Evolutionary conservation across 2,888 invertebrate genomes (phyloP).

Genomic region (Mycalesis mineus): DNA sequence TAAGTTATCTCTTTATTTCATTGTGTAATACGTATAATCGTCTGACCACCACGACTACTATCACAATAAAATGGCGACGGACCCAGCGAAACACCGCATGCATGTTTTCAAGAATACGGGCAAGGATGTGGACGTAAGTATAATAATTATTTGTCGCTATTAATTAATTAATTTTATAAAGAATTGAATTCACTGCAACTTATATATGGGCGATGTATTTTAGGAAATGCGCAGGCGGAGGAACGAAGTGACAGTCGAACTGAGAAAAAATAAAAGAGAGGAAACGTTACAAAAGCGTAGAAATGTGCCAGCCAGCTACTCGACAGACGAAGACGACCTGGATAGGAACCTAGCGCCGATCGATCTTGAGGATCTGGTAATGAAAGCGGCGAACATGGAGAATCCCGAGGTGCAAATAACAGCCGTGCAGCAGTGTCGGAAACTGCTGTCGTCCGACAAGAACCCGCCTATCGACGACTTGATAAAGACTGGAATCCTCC

Average conservation of each 20-base stretch:
- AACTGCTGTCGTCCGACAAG: slow-evolving; percentile 96
- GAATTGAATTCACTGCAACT: neutral
- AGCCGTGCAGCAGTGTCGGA: slow-evolving; percentile 96
- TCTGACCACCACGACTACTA: slow-evolving; percentile 49
- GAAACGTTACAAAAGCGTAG: slow-evolving; percentile 97
- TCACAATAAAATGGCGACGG: slow-evolving; percentile 85
- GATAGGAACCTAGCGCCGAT: slow-evolving; percentile 83
- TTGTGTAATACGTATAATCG: slow-evolving; percentile 60
- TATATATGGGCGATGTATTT: slow-evolving; percentile 40
- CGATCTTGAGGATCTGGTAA: slow-evolving; percentile 89
- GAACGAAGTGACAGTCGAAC: slow-evolving; percentile 97
- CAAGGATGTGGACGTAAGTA: slow-evolving; percentile 98
- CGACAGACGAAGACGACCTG: slow-evolving; percentile 87
- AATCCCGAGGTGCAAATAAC: slow-evolving; percentile 89
- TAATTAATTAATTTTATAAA: neutral
- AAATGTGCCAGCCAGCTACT: slow-evolving; percentile 94
- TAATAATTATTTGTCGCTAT: slow-evolving; percentile 13
- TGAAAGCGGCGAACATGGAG: slow-evolving; percentile 88
- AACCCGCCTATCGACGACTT: slow-evolving; percentile 99
- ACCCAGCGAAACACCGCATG: slow-evolving; percentile 89
- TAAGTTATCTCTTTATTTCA: slow-evolving; percentile 66
- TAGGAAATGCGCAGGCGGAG: slow-evolving; percentile 98
- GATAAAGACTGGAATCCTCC: slow-evolving; percentile 95
- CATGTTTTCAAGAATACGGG: slow-evolving; percentile 99
- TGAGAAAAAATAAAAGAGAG: slow-evolving; percentile 98